Base-by-base conservation (phyloP, 2,797 vertebrate genomes). In the Sciurus carolinensis region DNA sequence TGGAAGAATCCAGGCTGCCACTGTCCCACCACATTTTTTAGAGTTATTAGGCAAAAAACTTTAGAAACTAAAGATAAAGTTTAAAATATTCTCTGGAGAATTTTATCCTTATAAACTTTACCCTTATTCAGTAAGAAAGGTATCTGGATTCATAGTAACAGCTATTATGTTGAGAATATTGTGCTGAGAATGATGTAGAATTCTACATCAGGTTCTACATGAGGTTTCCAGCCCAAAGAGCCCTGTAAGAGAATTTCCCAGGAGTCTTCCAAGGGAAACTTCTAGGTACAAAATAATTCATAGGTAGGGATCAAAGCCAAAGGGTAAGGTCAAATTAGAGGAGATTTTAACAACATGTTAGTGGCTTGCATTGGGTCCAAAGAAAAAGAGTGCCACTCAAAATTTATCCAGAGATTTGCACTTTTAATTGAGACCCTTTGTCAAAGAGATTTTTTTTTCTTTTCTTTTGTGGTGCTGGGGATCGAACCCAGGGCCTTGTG, bases 201-300 rank as follows among this genome's bases (percentile, higher is more conserved):
- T 17, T 82, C 59, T 72, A 36, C 3, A 39, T 39, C 39, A 39
- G 39, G 3, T 39, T 39, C 39, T 39, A 39, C 39, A 39, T 3
- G 39, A 3, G 33, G 50, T 89, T 91, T 97, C 50, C 39, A 64
- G 57, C 2, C 28, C 71, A 52, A 20, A 72, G 26, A 54, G 57
- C 22, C 88, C 54, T 89, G 20, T 39, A 36, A 71, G 15, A 11
- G 20, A 47, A 42, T 69, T 90, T 83, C 90, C 83, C 36, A 66
- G 81, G 50, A 88, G 64, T 5, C 44, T 73, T n/a, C 36, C 81
- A 50, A 39, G 22, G 30, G 77, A 50, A 89, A 73, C 72, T 47
- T 90, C 47, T 50, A 90, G 64, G 90, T 44, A 87, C 33, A 79
- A 77, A 94, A 66, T 30, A 30, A 92, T 62, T 89, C 57, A 64